phyloP scores from a whole-genome alignment of 2,888 invertebrate species.

The Emesis furor region DNA sequence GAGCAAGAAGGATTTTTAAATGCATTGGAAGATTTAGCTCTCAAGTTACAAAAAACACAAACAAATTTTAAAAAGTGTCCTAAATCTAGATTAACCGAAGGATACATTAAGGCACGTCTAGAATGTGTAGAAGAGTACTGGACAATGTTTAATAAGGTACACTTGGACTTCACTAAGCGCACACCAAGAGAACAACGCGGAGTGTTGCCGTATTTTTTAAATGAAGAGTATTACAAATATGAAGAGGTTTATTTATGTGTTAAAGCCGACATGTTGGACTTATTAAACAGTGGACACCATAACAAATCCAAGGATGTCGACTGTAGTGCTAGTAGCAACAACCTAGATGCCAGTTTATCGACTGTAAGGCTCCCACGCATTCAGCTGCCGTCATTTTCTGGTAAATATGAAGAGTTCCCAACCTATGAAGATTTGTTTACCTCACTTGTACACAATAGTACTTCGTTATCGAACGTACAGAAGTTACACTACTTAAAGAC shows the following conservation, averaged over 20 bases:
- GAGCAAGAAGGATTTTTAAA: no score
- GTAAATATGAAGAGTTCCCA: constrained; percentile 1
- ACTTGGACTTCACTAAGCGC: no score
- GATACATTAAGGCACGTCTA: neutral
- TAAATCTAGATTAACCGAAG: neutral
- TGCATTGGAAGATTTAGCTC: constrained; percentile 10
- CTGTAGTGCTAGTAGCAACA: neutral
- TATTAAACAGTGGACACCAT: neutral
- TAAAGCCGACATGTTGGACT: neutral
- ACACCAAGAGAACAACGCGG: no score
- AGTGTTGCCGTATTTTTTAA: no score
- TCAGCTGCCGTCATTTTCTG: neutral
- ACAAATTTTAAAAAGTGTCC: neutral
- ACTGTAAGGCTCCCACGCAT: neutral
- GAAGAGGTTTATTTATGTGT: neutral
- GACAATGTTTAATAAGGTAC: neutral
- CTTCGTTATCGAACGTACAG: constrained; percentile 53
- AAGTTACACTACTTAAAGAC: constrained; percentile 66
- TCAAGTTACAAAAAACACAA: constrained; percentile 17
- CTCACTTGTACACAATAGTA: constrained; percentile 55
- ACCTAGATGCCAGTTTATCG: neutral
- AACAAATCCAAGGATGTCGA: neutral
- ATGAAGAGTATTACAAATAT: no score
- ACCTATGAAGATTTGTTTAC: constrained; percentile 60
- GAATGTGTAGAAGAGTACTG: neutral